Percentiles rank a stretch among this genome's conserved stretches.
Evolutionary conservation across 2,113 vertebrate genomes (phyloP).

Genomic region (Notechis scutatus): DNA sequence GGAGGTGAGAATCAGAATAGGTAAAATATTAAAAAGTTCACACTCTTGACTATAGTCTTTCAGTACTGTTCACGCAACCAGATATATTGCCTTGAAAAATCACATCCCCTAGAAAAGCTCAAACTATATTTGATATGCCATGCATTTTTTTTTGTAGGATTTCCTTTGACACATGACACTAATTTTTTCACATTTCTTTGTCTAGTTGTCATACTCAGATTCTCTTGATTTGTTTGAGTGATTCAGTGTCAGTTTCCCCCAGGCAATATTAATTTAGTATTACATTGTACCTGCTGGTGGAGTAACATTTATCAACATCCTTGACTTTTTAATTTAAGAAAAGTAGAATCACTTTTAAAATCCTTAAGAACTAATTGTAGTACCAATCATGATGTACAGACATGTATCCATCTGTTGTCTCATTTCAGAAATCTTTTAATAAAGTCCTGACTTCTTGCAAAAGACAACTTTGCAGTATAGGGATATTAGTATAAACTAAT

Average conservation of each 20-base stretch:
- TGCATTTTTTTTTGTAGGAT: not conserved
- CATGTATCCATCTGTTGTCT: not conserved
- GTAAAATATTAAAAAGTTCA: not conserved
- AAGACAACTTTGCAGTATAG: not conserved
- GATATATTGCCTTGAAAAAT: not conserved
- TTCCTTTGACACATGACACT: not conserved
- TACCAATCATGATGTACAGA: not conserved
- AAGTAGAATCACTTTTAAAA: constrained; percentile 15
- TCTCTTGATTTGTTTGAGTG: not conserved
- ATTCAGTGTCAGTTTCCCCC: rapidly evolving
- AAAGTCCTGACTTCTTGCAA: not conserved
- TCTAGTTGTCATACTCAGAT: not conserved
- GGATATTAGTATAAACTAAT: not conserved
- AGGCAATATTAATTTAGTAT: not conserved
- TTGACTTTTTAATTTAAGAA: rapidly evolving
- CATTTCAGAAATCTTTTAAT: not conserved
- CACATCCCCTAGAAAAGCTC: not conserved
- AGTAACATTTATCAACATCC: not conserved
- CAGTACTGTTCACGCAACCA: too few species aligned
- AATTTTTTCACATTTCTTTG: not conserved
- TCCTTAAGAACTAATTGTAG: not conserved
- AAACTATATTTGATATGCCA: not conserved
- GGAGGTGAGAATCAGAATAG: not conserved
- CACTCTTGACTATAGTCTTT: not conserved
- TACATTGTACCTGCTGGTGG: not conserved